A percentile compares a stretch with the other conserved stretches of the same genome.
These are phyloP conservation scores for Caenorhabditis remanei DNA, from an alignment of 1,140 invertebrate species.

Conservation along the genomic window DNA sequence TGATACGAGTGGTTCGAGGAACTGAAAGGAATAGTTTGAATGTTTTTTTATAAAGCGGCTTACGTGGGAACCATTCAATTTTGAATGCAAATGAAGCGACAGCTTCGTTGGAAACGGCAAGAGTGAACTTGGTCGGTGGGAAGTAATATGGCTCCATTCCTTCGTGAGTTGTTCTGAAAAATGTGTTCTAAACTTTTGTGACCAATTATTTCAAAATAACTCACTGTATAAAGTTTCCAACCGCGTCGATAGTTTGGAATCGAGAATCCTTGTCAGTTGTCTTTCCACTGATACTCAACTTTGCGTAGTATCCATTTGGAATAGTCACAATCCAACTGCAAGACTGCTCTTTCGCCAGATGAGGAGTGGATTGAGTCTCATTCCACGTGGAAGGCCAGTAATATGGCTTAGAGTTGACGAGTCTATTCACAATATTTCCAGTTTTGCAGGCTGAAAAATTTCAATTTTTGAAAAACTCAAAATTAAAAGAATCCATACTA, in stretches of 20 bases:
- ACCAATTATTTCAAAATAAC: background rate
- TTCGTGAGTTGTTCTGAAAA: background rate
- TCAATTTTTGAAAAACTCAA: too few relatives aligned
- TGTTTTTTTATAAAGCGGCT: background rate
- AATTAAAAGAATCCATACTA: too few relatives aligned
- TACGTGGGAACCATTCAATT: background rate
- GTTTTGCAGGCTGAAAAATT: conserved; percentile 4
- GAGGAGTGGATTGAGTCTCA: background rate
- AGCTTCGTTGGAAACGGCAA: background rate
- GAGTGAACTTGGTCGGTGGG: conserved; percentile 1
- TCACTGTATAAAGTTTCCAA: background rate
- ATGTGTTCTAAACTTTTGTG: too few relatives aligned
- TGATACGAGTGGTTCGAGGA: too few relatives aligned
- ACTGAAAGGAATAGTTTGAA: background rate
- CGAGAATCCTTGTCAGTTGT: background rate
- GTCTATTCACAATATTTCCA: background rate
- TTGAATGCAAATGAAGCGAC: background rate
- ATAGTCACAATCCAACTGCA: conserved; percentile 11
- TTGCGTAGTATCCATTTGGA: background rate
- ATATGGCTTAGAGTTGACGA: background rate
- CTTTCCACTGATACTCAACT: background rate
- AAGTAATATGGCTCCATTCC: conserved; percentile 6
- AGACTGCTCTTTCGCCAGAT: background rate
- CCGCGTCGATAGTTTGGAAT: background rate
- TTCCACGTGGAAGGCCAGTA: background rate